Percentiles rank a stretch among this genome's conserved stretches.
Conservation (phyloP, 2,113 vertebrate genomes). For the Phainopepla nitens region DNA sequence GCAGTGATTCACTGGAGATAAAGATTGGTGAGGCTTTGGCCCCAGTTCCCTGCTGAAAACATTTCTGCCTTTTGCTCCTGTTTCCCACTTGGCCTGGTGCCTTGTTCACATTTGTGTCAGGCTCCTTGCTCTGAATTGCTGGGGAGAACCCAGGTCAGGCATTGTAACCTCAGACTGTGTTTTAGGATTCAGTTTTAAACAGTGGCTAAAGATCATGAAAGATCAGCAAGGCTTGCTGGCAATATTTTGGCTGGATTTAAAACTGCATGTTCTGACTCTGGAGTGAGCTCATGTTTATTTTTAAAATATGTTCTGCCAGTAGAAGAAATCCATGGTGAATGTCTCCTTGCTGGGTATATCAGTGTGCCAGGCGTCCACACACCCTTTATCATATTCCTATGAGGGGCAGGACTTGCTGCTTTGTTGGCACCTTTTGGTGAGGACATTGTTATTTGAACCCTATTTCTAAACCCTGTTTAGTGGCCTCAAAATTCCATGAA, state of each 20-base stretch:
- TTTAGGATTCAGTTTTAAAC: not conserved
- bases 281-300: constrained; percentile 55
- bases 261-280: not conserved
- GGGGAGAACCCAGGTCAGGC: not conserved
- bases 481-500: not conserved
- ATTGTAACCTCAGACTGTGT: not conserved
- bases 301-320: not conserved
- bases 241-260: constrained; percentile 22
- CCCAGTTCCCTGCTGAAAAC: not conserved
- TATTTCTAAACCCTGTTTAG: not conserved
- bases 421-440: not conserved
- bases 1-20: not conserved
- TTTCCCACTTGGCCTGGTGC: not conserved
- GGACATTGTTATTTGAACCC: not conserved
- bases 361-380: not conserved
- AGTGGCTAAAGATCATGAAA: not conserved
- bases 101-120: not conserved
- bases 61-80: not conserved
- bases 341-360: constrained; percentile 33
- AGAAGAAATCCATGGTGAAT: constrained; percentile 30
- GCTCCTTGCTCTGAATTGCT: not conserved
- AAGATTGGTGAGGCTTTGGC: not conserved
- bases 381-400: not conserved
- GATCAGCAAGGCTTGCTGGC: not conserved
- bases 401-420: not conserved